phyloP scores from a whole-genome alignment of 2,888 invertebrate species.

The Seira sanloemensis region DNA sequence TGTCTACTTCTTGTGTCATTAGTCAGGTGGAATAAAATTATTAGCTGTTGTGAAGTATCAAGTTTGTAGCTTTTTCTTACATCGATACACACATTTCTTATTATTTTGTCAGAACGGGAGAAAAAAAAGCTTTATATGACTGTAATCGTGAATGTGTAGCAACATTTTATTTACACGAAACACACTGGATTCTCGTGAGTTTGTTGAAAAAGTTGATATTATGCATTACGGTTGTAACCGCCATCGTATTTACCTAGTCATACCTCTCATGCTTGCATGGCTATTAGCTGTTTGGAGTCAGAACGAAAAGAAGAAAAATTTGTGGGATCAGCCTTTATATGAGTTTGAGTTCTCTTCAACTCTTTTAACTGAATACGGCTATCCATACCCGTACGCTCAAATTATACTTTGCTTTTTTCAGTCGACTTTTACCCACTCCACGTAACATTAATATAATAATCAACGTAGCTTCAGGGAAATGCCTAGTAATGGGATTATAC shows the following conservation, averaged over 20 bases:
- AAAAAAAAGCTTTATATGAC: neutral
- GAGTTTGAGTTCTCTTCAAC: conserved; percentile 34
- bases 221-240: conserved; percentile 43
- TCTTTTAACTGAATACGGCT: neutral
- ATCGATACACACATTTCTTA: neutral
- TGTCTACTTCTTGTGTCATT: conserved; percentile 6
- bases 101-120: neutral
- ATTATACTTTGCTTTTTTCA: neutral
- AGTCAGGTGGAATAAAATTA: conserved; percentile 11
- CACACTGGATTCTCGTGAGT: neutral
- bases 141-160: neutral
- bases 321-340: conserved; percentile 54
- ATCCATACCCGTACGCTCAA: neutral
- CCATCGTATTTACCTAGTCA: conserved; percentile 25
- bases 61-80: conserved; percentile 1
- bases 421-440: neutral
- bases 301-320: conserved; percentile 29
- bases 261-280: neutral
- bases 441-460: neutral
- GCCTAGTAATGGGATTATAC: neutral
- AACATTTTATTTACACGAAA: neutral
- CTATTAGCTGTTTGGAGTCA: neutral
- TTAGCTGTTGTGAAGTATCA: conserved; percentile 6
- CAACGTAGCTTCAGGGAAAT: neutral
- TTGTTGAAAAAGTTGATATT: neutral